phyloP scores from a whole-genome alignment of 2,888 invertebrate species.

The Agrotis clavis region DNA sequence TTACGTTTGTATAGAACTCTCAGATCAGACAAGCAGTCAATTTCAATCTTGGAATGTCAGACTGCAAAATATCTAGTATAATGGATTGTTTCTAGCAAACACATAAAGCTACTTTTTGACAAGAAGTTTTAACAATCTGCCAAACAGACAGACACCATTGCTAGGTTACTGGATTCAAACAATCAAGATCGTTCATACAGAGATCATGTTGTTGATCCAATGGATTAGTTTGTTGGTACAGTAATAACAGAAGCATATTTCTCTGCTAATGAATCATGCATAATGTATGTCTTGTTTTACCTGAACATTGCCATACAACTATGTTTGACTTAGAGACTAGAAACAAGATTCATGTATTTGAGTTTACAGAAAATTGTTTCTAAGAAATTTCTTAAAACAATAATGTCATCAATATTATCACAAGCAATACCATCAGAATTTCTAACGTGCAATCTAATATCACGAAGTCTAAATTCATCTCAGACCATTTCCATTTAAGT shows the following conservation, averaged over 20 bases:
- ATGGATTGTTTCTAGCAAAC: constrained; percentile 1
- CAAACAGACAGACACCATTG: constrained; percentile 22
- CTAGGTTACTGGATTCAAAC: constrained; percentile 7
- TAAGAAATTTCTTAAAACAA: not conserved
- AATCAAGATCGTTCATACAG: constrained; percentile 24
- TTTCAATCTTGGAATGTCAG: not conserved
- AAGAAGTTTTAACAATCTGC: constrained; percentile 1
- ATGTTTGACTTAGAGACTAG: no score
- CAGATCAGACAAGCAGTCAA: not conserved
- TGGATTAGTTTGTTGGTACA: constrained; percentile 14
- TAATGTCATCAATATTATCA: not conserved
- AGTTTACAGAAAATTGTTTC: not conserved
- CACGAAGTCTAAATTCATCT: constrained; percentile 34
- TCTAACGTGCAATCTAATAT: constrained; percentile 18
- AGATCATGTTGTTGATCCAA: constrained; percentile 1
- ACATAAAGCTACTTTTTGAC: constrained; percentile 6
- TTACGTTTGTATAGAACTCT: not conserved
- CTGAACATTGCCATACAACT: not conserved
- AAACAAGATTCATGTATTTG: no score
- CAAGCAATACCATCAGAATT: not conserved
- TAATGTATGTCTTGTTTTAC: not conserved
- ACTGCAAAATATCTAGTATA: not conserved
- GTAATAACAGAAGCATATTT: constrained; percentile 3
- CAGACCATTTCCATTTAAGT: constrained; percentile 32
- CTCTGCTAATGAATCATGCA: not conserved